Conservation (phyloP, 2,888 invertebrate genomes). For the Microplitis manilae region DNA sequence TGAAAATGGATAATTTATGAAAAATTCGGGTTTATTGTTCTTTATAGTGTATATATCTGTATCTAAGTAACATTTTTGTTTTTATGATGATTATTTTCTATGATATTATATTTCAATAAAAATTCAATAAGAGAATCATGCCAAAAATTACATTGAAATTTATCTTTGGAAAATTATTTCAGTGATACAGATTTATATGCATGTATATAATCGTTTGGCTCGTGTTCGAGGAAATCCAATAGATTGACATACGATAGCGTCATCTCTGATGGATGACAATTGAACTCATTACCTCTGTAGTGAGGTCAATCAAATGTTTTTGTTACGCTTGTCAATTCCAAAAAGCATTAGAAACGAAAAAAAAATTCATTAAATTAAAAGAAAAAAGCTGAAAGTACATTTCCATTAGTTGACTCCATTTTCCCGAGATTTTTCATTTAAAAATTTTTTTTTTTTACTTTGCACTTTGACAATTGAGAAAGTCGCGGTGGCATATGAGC, state of each 20-base stretch:
- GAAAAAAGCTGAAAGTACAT: not conserved
- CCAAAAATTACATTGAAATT: slow-evolving; percentile 1
- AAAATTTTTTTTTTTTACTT: not conserved
- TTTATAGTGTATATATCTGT: not conserved
- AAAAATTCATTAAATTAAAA: not conserved
- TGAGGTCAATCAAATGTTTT: not conserved
- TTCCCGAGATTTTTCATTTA: not conserved
- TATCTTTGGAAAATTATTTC: not conserved
- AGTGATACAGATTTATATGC: not conserved
- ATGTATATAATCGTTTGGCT: not conserved
- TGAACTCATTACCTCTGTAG: not conserved
- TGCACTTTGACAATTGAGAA: slow-evolving; percentile 9
- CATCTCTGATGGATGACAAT: not conserved
- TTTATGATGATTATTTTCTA: not conserved
- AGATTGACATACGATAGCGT: not conserved
- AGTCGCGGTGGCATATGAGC: not conserved
- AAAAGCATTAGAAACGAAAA: not conserved
- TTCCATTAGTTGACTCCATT: not conserved
- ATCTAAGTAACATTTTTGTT: not conserved
- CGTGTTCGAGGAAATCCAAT: not conserved
- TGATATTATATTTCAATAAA: not conserved
- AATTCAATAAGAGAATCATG: not conserved
- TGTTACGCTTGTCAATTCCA: not conserved
- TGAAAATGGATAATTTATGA: too few species aligned
- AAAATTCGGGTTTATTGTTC: too few species aligned